These are phyloP conservation scores for Rugalucina vietnamica DNA, from an alignment of 2,888 invertebrate genomes.

Conservation along the genomic window DNA sequence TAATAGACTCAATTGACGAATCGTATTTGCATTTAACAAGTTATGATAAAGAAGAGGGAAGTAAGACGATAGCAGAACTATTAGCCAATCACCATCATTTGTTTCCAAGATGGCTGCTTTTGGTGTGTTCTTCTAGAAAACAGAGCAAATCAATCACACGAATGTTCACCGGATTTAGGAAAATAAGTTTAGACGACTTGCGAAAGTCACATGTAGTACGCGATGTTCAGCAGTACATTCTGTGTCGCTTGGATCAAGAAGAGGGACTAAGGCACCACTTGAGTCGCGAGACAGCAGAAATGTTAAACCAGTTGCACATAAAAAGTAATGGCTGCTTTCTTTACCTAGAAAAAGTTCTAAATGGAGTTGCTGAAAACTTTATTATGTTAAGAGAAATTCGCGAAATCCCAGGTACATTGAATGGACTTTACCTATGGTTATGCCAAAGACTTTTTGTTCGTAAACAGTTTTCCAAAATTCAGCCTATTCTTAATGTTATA, in stretches of 20 bases:
- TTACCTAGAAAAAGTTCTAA: constrained; percentile 85
- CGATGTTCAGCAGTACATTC: constrained; percentile 97
- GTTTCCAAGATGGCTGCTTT: constrained; percentile 95
- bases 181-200: constrained; percentile 95
- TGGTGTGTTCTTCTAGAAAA: constrained; percentile 92
- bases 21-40: constrained; percentile 80
- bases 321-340: constrained; percentile 93
- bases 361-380: constrained; percentile 96
- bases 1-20: constrained; percentile 97
- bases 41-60: constrained; percentile 72
- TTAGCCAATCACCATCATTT: constrained; percentile 95
- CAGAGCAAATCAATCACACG: constrained; percentile 91
- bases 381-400: constrained; percentile 94
- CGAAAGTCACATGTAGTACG: constrained; percentile 92
- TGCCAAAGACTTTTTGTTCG: constrained; percentile 96
- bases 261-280: constrained; percentile 94
- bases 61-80: constrained; percentile 86
- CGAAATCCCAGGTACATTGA: constrained; percentile 97
- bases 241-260: constrained; percentile 93
- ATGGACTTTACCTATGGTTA: constrained; percentile 97
- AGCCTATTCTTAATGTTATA: constrained; percentile 91
- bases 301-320: constrained; percentile 96
- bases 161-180: constrained; percentile 92
- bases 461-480: constrained; percentile 91
- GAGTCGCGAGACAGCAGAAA: constrained; percentile 95